phyloP scores from a whole-genome alignment of 2,113 vertebrate genomes.

The Neolamprologus fasciatus region DNA sequence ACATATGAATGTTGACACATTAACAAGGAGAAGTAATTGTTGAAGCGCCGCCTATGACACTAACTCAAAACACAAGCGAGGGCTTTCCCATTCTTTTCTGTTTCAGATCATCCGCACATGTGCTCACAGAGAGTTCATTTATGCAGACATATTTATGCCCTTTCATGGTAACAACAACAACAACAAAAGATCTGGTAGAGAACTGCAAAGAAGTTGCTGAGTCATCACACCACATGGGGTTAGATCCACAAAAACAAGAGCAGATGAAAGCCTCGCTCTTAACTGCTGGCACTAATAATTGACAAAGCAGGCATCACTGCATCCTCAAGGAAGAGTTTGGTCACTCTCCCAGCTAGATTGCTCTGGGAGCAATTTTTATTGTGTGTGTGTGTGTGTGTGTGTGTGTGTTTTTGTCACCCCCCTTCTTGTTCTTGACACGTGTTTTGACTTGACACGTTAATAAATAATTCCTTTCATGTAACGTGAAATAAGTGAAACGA shows the following conservation, averaged over 20 bases:
- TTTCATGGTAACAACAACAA: conserved; percentile 11
- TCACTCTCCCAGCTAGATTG: neutral
- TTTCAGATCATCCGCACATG: conserved; percentile 36
- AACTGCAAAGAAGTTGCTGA: conserved; percentile 26
- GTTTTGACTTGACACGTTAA: neutral
- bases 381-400: neutral
- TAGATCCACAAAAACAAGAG: conserved; percentile 25
- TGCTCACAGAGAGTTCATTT: neutral
- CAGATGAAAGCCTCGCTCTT: neutral
- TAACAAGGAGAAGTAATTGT: neutral
- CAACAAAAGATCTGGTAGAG: neutral
- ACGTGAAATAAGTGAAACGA: neutral
- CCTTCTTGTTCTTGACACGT: neutral
- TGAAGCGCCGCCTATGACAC: neutral
- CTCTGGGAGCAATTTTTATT: neutral
- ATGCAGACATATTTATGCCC: neutral
- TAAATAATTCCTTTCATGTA: neutral
- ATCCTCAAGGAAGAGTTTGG: neutral
- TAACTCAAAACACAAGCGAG: conserved; percentile 10
- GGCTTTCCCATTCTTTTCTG: neutral
- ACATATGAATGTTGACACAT: neutral
- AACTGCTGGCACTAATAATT: conserved; percentile 2
- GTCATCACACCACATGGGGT: conserved; percentile 5
- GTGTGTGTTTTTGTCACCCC: neutral
- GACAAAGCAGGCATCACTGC: neutral